These are phyloP conservation scores for Tyrophagus putrescentiae DNA, from an alignment of 1,140 invertebrate genomes.

Conservation along the genomic window DNA sequence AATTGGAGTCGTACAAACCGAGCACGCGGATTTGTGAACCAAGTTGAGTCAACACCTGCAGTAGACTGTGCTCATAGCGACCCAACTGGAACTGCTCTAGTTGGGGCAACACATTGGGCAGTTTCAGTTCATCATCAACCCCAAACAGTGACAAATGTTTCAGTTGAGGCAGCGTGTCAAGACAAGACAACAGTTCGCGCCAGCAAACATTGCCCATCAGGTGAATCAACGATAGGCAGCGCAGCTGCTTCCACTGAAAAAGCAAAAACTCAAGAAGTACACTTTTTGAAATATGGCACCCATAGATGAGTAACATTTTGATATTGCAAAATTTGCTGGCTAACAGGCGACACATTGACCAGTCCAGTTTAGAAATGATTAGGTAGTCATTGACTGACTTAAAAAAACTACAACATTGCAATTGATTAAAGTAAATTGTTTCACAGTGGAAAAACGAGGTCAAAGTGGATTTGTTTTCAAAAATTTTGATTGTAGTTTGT, in stretches of 20 bases:
- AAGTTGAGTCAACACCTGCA: background rate
- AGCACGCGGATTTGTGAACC: background rate
- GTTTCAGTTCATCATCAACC: background rate
- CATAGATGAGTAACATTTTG: background rate
- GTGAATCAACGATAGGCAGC: background rate
- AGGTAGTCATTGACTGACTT: background rate
- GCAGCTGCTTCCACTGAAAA: background rate
- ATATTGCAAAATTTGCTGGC: background rate
- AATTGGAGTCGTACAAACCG: background rate
- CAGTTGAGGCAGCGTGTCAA: background rate
- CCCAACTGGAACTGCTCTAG: background rate
- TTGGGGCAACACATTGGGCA: background rate
- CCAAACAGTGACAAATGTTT: background rate
- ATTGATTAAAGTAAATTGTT: background rate
- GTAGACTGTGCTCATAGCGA: background rate
- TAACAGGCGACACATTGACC: background rate
- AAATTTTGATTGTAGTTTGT: conserved; percentile 9
- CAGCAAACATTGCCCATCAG: background rate
- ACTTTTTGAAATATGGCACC: background rate
- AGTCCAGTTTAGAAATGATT: background rate
- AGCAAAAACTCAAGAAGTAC: background rate
- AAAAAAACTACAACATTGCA: background rate
- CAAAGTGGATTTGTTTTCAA: background rate
- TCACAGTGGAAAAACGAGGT: background rate
- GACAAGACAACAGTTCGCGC: background rate